Base-by-base conservation (phyloP, 2,113 vertebrate genomes). In the Tichodroma muraria region DNA sequence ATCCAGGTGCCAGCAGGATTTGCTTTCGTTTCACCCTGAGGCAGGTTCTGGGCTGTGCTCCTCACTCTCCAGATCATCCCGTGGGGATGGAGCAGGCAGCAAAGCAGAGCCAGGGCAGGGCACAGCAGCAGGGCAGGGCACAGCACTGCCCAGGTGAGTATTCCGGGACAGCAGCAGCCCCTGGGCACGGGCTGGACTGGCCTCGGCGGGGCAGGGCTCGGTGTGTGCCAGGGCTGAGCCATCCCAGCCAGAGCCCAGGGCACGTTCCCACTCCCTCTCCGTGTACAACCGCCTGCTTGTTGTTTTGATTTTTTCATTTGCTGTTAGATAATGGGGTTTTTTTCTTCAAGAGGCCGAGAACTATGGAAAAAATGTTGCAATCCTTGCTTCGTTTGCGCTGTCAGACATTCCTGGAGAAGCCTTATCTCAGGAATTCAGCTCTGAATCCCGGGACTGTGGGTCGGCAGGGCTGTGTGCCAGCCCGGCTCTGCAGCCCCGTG, bases 371-470 rank as follows among this genome's bases (percentile, higher is more conserved):
- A 94, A 96, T 94, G 91, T 80, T 79, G 85, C 88, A 87, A 90
- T 97, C 80, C 75, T 71, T 87, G 68, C 94, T 92, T 33, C 15
- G 1, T 82, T 97, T 92, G 89, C 37, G 0, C 91, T 90, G 93
- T 96, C 87, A 94, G 95, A 70, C 96, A 94, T 97, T 97, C 94
- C 93, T 93, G 89, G 85, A 96, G 66, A 71, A 83, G 94, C 37
- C 86, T 96, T 97, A 97, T 97, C 96, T 97, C 5, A 96, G 47
- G 95, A 96, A 97, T 97, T 72, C 85, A 15, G 85, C 68, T 60
- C 84, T 77, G 88, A 88, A 53, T 78, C 73, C 81, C 84, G 47
- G 92, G 80, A 20, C n/a, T 38, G 96, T 88, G 92, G 23, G 83
- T 76, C 50, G n/a, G 84, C 83, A 72, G 38, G 78, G 82, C 90